Conservation (phyloP, 2,113 vertebrate species). For the Thalassoma bifasciatum region DNA sequence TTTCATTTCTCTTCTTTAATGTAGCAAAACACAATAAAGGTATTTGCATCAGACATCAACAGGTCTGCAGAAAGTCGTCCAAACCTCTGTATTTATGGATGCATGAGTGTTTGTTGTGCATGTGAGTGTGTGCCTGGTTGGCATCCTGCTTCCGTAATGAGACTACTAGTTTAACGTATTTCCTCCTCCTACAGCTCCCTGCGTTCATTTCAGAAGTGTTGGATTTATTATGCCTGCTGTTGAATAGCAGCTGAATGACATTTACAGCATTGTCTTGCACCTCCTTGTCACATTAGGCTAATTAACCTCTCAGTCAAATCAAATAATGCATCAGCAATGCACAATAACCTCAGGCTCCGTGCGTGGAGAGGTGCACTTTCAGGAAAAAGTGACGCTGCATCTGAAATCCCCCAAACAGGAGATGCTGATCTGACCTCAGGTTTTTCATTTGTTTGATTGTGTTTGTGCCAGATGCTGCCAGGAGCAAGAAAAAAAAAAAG, state of each 20-base stretch:
- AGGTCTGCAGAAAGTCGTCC: conserved; percentile 55
- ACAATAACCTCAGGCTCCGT: conserved; percentile 39
- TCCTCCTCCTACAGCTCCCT: conserved; percentile 27
- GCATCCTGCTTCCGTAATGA: conserved; percentile 22
- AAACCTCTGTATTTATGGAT: neutral
- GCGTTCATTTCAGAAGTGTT: conserved; percentile 63
- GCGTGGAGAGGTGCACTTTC: conserved; percentile 20
- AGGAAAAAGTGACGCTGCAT: conserved; percentile 15
- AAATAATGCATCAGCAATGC: conserved; percentile 55
- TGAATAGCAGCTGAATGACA: conserved; percentile 62
- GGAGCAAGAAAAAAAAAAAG: neutral
- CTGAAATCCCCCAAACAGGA: conserved; percentile 12
- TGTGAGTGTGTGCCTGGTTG: conserved; percentile 1
- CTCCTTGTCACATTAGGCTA: conserved; percentile 68
- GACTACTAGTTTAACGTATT: conserved; percentile 18
- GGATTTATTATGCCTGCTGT: conserved; percentile 52
- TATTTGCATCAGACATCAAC: conserved; percentile 64
- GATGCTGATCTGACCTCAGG: conserved; percentile 39
- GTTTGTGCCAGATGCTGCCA: conserved; percentile 45
- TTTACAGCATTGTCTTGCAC: conserved; percentile 63
- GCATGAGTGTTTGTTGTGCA: conserved; percentile 2
- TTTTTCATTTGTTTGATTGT: conserved; percentile 56
- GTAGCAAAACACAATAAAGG: neutral
- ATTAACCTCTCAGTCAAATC: conserved; percentile 66
- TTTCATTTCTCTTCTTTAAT: neutral